These are phyloP conservation scores for Branchinecta lindahli DNA, from an alignment of 1,140 invertebrate species.

Conservation along the genomic window DNA sequence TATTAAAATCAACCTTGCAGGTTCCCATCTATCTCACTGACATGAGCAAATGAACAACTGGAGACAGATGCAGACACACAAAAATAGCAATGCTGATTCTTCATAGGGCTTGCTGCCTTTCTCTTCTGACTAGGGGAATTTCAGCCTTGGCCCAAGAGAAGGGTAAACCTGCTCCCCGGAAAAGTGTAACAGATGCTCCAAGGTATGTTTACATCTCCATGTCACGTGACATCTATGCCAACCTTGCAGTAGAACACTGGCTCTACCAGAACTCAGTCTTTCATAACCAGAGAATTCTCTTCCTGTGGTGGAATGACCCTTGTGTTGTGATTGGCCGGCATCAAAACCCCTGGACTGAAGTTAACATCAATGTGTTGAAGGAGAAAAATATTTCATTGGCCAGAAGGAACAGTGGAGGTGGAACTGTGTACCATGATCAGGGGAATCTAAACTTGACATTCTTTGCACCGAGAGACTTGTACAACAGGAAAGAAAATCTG, in stretches of 20 bases:
- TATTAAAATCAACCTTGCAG: too few species aligned
- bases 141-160: too few species aligned
- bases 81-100: too few species aligned
- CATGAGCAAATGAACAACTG: too few species aligned
- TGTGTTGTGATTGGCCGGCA: conserved; percentile 88
- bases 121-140: too few species aligned
- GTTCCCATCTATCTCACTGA: too few species aligned
- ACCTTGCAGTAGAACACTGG: conserved; percentile 88
- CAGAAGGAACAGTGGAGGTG: conserved; percentile 80
- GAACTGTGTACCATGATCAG: conserved; percentile 85
- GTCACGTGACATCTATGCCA: conserved; percentile 71
- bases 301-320: conserved; percentile 80
- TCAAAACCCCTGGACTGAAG: conserved; percentile 91
- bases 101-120: too few species aligned
- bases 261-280: conserved; percentile 71
- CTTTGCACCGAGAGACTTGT: conserved; percentile 55
- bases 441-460: conserved; percentile 87
- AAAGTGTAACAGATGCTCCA: conserved; percentile 8
- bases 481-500: conserved; percentile 67
- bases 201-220: conserved; percentile 65
- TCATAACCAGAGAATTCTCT: conserved; percentile 55
- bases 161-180: neutral
- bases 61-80: too few species aligned
- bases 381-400: conserved; percentile 52
- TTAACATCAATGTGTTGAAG: conserved; percentile 40